phyloP scores from a whole-genome alignment of 2,113 vertebrate genomes.

The Chloropsis hardwickii region DNA sequence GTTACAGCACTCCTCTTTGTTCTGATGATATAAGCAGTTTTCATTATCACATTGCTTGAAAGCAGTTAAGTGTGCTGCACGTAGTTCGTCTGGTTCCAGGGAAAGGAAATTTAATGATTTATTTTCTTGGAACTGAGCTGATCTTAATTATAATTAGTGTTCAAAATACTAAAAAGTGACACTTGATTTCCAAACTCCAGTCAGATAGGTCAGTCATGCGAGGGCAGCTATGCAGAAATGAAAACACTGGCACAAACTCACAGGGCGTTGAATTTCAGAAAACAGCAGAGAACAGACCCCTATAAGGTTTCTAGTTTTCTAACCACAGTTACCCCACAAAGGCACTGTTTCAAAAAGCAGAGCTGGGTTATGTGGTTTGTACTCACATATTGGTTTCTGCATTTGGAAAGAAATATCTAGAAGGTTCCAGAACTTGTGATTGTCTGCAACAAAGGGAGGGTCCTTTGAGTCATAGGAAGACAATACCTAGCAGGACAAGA shows the following conservation, averaged over 20 bases:
- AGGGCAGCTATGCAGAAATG: slow-evolving; percentile 26
- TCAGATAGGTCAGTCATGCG: not conserved
- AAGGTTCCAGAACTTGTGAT: not conserved
- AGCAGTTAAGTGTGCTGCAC: not conserved
- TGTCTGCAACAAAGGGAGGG: rapidly evolving
- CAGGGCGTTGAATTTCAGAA: slow-evolving; percentile 27
- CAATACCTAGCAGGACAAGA: not conserved
- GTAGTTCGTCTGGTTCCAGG: not conserved
- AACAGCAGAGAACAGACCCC: not conserved
- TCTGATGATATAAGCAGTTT: not conserved
- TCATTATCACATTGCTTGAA: not conserved
- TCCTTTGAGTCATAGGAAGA: not conserved
- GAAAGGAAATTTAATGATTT: not conserved
- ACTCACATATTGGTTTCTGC: not conserved
- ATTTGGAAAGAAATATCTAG: not conserved
- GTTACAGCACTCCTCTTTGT: not conserved
- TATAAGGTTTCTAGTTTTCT: slow-evolving; percentile 24
- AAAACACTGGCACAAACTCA: slow-evolving; percentile 44
- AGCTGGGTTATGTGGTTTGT: not conserved
- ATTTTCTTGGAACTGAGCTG: slow-evolving; percentile 19
- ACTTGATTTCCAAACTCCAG: not conserved
- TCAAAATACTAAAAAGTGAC: not conserved
- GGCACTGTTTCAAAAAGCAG: not conserved
- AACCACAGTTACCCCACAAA: not conserved
- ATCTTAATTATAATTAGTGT: slow-evolving; percentile 23